Percentiles rank a stretch among this genome's conserved stretches.
These are phyloP conservation scores for Palythoa heliodiscus DNA, from an alignment of 92 coral and sea anemone genomes.

Conservation along the genomic window DNA sequence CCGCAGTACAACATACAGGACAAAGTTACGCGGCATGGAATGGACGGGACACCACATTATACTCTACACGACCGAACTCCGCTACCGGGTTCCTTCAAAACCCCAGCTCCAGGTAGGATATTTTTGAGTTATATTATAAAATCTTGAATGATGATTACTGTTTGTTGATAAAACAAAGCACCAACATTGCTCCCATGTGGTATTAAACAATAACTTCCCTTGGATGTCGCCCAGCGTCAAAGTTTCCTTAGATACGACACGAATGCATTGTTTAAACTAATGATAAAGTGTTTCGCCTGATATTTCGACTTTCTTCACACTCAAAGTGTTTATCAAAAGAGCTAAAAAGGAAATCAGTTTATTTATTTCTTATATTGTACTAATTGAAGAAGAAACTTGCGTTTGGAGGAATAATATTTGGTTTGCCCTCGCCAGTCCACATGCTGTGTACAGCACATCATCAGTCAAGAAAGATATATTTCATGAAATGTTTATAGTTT, in stretches of 20 bases:
- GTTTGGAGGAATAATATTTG: not conserved
- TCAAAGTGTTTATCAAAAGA: not conserved
- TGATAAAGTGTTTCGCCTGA: not conserved
- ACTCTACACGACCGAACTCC: slow-evolving; percentile 75
- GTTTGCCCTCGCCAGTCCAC: not conserved
- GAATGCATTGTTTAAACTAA: slow-evolving; percentile 1
- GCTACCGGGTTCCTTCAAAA: slow-evolving; percentile 61
- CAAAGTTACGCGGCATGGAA: slow-evolving; percentile 71
- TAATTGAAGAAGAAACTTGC: not conserved
- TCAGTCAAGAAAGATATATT: not conserved
- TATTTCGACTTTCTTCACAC: not conserved
- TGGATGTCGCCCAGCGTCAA: not conserved
- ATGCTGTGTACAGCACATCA: not conserved
- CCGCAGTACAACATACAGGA: slow-evolving; percentile 73
- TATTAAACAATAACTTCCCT: slow-evolving; percentile 23
- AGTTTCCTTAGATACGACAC: slow-evolving; percentile 41
- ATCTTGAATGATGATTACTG: not conserved
- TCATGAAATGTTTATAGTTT: not conserved
- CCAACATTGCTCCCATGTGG: slow-evolving; percentile 40
- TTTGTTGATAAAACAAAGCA: not conserved
- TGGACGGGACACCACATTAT: slow-evolving; percentile 86
- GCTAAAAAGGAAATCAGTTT: not conserved
- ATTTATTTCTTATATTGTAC: not conserved
- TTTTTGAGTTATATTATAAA: not conserved
- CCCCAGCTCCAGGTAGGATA: slow-evolving; percentile 93